Evolutionary conservation across 2,113 vertebrate species (phyloP).

Genomic region (Ochotona curzoniae): DNA sequence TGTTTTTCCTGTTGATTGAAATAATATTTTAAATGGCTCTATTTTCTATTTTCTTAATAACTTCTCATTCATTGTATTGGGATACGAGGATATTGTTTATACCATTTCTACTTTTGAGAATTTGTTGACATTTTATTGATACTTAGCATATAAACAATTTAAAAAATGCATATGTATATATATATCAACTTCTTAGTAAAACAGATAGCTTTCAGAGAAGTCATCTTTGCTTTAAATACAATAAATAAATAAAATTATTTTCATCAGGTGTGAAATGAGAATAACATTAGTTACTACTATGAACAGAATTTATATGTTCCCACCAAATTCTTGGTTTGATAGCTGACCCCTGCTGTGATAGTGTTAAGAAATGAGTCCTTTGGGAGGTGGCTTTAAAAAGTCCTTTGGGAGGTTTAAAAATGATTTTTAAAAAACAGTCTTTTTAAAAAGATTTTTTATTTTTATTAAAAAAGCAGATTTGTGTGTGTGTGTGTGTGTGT

Average conservation of each 20-base stretch:
- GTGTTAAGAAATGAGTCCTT: neutral
- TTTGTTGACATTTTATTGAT: neutral
- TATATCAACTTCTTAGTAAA: neutral
- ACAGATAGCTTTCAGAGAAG: neutral
- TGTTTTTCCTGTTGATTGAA: conserved; percentile 12
- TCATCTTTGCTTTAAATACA: neutral
- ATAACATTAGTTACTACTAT: neutral
- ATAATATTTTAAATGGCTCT: neutral
- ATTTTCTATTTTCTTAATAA: neutral
- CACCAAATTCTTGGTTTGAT: neutral
- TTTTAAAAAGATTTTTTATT: too few relatives aligned
- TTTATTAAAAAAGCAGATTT: too few relatives aligned
- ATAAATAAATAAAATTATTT: neutral
- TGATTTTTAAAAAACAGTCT: too few relatives aligned
- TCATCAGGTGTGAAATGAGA: neutral
- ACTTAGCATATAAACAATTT: neutral
- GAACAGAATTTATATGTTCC: neutral
- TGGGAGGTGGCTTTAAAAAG: too few relatives aligned
- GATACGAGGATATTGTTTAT: neutral
- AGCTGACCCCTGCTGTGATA: neutral
- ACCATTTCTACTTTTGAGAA: neutral
- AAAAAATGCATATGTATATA: neutral
- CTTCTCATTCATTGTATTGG: neutral
- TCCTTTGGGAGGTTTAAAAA: too few relatives aligned
- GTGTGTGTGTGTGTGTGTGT: too few relatives aligned